Base-by-base conservation (phyloP, 2,888 invertebrate genomes). In the Steinernema hermaphroditum region DNA sequence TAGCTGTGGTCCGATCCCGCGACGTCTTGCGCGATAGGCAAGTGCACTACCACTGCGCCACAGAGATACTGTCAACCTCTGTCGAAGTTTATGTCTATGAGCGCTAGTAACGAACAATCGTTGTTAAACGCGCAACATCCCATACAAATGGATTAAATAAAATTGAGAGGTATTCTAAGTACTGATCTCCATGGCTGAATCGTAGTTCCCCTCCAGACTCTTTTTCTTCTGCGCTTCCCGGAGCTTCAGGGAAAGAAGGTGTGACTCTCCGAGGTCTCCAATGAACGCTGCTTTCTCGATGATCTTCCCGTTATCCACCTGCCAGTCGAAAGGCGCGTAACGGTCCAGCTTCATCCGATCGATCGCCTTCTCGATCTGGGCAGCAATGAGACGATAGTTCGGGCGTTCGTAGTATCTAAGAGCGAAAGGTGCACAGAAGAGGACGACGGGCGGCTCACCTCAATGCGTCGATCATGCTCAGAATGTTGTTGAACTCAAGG, bases 291-390 rank as follows among this genome's bases (percentile, higher is more conserved):
- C 81, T 54, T 80, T 80, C 69, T 75, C 70, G 41, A 71, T 57
- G n/a, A 74, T 37, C 29, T 43, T 29, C 12, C 62, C 62, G 43
- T 68, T 57, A 16, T 69, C 41, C 16, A 75, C 78, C 72, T 80
- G 74, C 83, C 83, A 83, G 34, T 83, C 83, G 68, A 83, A 49
- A 14, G 80, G 80, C 19, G 78, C 77, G 43, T 76, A 71, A 71
- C 79, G 72, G 27, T 80, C 76, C 46, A 80, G 74, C n/a, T 72
- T 29, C 24, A 76, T 62, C 29, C 76, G 74, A 1, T 72, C 71
- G 16, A 80, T 80, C 4, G 78, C 82, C 24, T 76, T 69, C 14
- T 49, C 43, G 6, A 83, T 44, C 54, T 78, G 73, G 12, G 72
- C 68, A 29, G 75, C 71, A 9, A 83, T 54, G 41, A 72, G 34